Conservation (phyloP, 1,140 invertebrate genomes). For the Caenorhabditis inopinata region DNA sequence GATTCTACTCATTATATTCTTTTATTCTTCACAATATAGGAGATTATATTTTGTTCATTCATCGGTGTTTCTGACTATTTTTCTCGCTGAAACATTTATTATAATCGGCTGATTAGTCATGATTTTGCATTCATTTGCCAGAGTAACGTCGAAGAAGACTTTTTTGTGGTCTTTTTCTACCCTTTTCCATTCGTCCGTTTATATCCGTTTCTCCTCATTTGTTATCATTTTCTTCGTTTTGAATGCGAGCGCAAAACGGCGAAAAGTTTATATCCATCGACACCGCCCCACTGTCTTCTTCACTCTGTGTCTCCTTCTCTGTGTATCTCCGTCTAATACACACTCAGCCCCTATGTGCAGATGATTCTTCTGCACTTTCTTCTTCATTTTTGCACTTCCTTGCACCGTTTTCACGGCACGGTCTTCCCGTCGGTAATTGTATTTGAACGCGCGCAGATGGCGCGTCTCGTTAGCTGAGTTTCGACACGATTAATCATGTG, state of each 20-base stretch:
- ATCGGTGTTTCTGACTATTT: no score
- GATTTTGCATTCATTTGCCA: not conserved
- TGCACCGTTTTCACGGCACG: no score
- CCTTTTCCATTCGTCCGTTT: not conserved
- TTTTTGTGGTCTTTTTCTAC: not conserved
- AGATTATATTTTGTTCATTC: not conserved
- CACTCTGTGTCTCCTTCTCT: not conserved
- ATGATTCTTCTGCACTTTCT: not conserved
- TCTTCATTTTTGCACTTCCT: no score
- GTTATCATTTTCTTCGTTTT: constrained; percentile 25
- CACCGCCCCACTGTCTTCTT: not conserved
- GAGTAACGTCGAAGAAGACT: not conserved
- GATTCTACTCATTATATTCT: no score
- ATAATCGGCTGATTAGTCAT: not conserved
- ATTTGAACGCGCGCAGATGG: no score
- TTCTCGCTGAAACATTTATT: not conserved
- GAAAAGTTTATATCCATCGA: constrained; percentile 20
- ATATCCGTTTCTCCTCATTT: constrained; percentile 31
- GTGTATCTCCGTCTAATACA: not conserved
- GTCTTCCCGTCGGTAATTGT: no score
- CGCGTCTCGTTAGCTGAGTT: no score
- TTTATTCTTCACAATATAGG: no score
- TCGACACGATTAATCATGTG: no score
- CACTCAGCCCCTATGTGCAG: not conserved
- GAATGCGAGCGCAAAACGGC: not conserved